Percentiles rank a stretch among this genome's conserved stretches.
Conservation (phyloP, 2,113 vertebrate species). For the human (Homo sapiens) region DNA sequence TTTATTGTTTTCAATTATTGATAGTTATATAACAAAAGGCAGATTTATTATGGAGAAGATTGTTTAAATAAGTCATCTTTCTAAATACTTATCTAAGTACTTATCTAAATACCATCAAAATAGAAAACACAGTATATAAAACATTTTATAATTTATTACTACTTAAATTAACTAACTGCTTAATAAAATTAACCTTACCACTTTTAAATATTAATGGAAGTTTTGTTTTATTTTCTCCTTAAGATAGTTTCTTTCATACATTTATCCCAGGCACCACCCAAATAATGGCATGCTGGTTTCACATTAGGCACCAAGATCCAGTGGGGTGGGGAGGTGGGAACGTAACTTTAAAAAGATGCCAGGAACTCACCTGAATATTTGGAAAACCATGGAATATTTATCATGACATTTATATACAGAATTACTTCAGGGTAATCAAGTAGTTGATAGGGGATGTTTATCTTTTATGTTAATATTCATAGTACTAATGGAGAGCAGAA, state of each 20-base stretch:
- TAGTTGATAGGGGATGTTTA: neutral
- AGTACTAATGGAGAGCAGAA: neutral
- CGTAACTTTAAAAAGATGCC: neutral
- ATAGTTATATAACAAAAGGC: neutral
- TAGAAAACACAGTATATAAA: neutral
- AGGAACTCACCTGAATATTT: neutral
- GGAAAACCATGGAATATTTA: neutral
- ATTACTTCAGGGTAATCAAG: neutral
- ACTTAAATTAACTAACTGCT: neutral
- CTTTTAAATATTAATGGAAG: neutral
- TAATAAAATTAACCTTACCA: neutral
- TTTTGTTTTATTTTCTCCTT: neutral
- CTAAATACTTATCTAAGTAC: neutral
- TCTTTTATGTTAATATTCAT: neutral
- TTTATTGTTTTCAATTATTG: neutral
- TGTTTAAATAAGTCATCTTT: neutral
- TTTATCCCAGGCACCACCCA: neutral
- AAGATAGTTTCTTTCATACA: neutral
- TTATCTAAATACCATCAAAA: neutral
- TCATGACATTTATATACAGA: neutral
- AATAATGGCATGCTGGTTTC: neutral
- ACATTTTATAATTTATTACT: neutral
- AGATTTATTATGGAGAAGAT: neutral
- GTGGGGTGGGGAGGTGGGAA: too few relatives aligned
- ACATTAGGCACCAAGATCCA: too few relatives aligned